phyloP scores from a whole-genome alignment of 2,113 vertebrate species.

The Seriola aureovittata region DNA sequence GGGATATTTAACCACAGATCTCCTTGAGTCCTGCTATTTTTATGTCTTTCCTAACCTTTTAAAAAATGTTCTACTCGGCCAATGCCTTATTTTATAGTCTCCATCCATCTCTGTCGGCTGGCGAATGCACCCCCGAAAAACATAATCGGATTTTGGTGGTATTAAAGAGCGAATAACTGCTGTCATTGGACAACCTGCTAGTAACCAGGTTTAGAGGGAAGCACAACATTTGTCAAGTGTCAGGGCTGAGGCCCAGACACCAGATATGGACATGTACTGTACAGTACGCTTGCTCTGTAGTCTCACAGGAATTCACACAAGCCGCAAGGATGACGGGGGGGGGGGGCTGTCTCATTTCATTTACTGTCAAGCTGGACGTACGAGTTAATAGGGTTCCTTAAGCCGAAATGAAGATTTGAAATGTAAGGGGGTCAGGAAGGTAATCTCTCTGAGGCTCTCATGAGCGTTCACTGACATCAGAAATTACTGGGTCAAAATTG shows the following conservation, averaged over 20 bases:
- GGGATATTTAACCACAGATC: constrained; percentile 67
- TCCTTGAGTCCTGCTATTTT: constrained; percentile 67
- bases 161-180: constrained; percentile 80
- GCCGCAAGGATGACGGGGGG: constrained; percentile 24
- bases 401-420: constrained; percentile 60
- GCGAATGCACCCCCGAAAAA: constrained; percentile 63
- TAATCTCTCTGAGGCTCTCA: constrained; percentile 34
- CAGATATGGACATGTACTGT: constrained; percentile 57
- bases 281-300: constrained; percentile 44
- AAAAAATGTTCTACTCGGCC: constrained; percentile 67
- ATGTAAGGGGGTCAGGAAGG: constrained; percentile 12
- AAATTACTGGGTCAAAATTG: background rate
- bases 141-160: constrained; percentile 83
- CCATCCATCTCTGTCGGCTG: constrained; percentile 81
- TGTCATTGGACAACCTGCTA: constrained; percentile 68
- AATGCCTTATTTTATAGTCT: constrained; percentile 71
- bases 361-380: constrained; percentile 61
- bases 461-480: constrained; percentile 1
- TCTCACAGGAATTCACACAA: constrained; percentile 58
- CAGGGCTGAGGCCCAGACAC: constrained; percentile 60
- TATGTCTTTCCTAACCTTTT: constrained; percentile 79
- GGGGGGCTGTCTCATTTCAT: constrained; percentile 56
- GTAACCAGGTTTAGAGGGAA: constrained; percentile 80
- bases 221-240: constrained; percentile 83
- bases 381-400: constrained; percentile 65